phyloP scores from a whole-genome alignment of 2,113 vertebrate genomes.

The Sylvicapra grimmia region DNA sequence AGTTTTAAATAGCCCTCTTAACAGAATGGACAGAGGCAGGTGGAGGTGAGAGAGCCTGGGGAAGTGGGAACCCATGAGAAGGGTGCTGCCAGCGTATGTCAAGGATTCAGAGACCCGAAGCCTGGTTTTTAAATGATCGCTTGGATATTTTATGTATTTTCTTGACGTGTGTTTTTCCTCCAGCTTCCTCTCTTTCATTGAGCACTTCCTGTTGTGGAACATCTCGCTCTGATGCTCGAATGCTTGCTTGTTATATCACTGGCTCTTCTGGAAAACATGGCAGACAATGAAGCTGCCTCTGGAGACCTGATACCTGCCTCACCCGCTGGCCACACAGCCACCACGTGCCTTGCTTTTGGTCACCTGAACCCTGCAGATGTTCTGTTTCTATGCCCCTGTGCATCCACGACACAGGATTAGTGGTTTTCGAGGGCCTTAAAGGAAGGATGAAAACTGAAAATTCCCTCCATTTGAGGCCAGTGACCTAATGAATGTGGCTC shows the following conservation, averaged over 20 bases:
- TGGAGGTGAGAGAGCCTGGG: too few relatives aligned
- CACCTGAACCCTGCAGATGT: not conserved
- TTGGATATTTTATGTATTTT: not conserved
- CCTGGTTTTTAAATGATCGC: not conserved
- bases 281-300: not conserved
- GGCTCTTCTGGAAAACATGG: not conserved
- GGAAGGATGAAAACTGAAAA: not conserved
- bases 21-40: not conserved
- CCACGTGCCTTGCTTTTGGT: not conserved
- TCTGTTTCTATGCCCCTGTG: rapidly evolving
- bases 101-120: not conserved
- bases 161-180: not conserved
- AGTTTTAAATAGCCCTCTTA: not conserved
- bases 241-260: not conserved
- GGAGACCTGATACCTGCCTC: not conserved
- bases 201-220: not conserved
- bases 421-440: too few relatives aligned
- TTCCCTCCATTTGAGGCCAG: not conserved
- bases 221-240: not conserved
- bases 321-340: not conserved
- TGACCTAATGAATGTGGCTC: not conserved
- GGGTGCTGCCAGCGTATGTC: rapidly evolving
- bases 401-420: too few relatives aligned
- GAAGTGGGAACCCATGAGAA: not conserved
- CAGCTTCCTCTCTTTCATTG: not conserved